A percentile compares a stretch with the other conserved stretches of the same genome.
Conservation (phyloP, 2,113 vertebrate species). For the Notothenia coriiceps region DNA sequence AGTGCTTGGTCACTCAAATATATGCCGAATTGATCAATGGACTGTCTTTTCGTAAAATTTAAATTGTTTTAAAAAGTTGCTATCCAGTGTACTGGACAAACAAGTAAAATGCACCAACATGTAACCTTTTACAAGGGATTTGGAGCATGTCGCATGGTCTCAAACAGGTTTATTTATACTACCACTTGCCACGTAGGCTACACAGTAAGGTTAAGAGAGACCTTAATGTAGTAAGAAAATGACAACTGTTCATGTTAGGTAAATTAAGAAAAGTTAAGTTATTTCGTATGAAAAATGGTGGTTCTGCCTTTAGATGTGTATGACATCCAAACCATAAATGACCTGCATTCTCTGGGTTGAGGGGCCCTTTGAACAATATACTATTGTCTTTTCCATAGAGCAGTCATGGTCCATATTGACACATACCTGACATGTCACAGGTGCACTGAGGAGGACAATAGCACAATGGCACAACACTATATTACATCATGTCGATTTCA, state of each 20-base stretch:
- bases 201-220: neutral
- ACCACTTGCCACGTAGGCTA: slow-evolving; percentile 1
- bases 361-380: slow-evolving; percentile 25
- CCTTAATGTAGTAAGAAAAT: neutral
- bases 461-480: neutral
- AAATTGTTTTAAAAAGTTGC: neutral
- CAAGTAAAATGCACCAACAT: neutral
- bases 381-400: slow-evolving; percentile 20
- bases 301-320: neutral
- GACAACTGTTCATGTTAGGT: neutral
- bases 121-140: neutral
- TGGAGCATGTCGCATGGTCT: neutral
- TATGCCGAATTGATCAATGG: neutral
- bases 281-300: neutral
- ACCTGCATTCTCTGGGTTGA: neutral
- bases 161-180: neutral
- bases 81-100: neutral
- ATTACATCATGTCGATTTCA: neutral
- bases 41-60: neutral
- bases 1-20: neutral
- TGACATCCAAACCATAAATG: neutral
- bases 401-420: slow-evolving; percentile 5
- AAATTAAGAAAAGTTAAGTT: too few species aligned
- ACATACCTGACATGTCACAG: slow-evolving; percentile 34
- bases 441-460: slow-evolving; percentile 24